A percentile compares a stretch with the other conserved stretches of the same genome.
Conservation (phyloP, 2,888 invertebrate genomes). For the Lasiommata megera region DNA sequence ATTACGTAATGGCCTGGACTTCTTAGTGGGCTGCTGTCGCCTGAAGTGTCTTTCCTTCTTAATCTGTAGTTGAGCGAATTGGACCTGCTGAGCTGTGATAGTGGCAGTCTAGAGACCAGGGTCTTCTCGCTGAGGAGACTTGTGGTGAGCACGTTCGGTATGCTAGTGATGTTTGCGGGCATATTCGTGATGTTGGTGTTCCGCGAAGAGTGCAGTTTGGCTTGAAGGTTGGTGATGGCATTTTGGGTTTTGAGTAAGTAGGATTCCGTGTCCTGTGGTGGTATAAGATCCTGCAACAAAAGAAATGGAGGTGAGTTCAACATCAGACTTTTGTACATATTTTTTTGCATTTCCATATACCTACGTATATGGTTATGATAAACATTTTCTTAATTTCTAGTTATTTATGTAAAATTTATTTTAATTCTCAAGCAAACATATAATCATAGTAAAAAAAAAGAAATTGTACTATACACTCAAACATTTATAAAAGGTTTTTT, state of each 20-base stretch:
- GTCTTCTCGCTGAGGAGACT: conserved; percentile 72
- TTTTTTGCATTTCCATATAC: too few relatives aligned
- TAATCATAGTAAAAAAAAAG: too few relatives aligned
- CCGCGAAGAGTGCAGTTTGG: conserved; percentile 72
- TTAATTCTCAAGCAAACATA: too few relatives aligned
- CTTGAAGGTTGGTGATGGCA: conserved; percentile 82
- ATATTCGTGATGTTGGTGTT: conserved; percentile 49
- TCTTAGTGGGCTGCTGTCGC: conserved; percentile 66
- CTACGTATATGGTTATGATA: too few relatives aligned
- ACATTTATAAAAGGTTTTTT: too few relatives aligned
- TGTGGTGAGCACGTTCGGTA: conserved; percentile 65
- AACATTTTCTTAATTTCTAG: too few relatives aligned
- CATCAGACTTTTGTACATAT: too few relatives aligned
- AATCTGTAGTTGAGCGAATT: conserved; percentile 75
- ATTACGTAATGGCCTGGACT: conserved; percentile 75
- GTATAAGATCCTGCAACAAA: conserved; percentile 75
- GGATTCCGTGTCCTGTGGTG: conserved; percentile 76
- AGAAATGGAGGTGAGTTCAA: background rate
- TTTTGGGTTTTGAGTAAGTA: conserved; percentile 83
- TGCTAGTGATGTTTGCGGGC: conserved; percentile 53
- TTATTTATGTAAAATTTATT: too few relatives aligned
- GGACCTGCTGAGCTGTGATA: conserved; percentile 71
- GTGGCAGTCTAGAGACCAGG: conserved; percentile 65
- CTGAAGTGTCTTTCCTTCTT: conserved; percentile 60
- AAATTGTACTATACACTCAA: too few relatives aligned